Evolutionary conservation across 1,140 invertebrate species (phyloP).

Genomic region (Hypothenemus hampei): DNA sequence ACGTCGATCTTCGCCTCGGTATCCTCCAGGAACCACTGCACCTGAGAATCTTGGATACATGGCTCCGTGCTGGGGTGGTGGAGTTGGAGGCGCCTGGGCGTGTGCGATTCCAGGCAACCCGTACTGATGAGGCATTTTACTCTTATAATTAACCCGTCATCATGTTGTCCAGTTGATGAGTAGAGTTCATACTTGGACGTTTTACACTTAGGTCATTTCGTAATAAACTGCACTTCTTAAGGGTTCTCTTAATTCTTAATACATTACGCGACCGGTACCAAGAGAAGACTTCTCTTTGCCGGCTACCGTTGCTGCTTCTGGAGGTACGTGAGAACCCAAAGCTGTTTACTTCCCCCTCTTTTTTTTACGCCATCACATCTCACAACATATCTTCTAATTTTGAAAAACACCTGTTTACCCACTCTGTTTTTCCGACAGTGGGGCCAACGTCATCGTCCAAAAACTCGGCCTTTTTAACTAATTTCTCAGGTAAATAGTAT

Average conservation of each 20-base stretch:
- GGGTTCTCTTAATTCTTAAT: not conserved
- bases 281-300: slow-evolving; percentile 1
- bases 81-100: slow-evolving; percentile 73
- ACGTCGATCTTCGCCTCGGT: slow-evolving; percentile 74
- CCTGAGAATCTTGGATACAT: slow-evolving; percentile 52
- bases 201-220: not conserved
- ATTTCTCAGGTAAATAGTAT: not conserved
- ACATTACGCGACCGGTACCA: slow-evolving; percentile 17
- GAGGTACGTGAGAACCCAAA: slow-evolving; percentile 38
- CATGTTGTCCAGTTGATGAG: not conserved
- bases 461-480: too few species aligned
- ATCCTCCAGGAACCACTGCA: slow-evolving; percentile 56
- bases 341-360: slow-evolving; percentile 37
- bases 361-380: slow-evolving; percentile 19
- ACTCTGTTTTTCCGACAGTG: slow-evolving; percentile 58
- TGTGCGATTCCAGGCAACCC: slow-evolving; percentile 61
- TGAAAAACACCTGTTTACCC: slow-evolving; percentile 64
- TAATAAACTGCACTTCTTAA: too few species aligned
- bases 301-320: slow-evolving; percentile 28
- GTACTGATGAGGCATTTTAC: slow-evolving; percentile 68
- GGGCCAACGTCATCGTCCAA: slow-evolving; percentile 52
- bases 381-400: slow-evolving; percentile 45
- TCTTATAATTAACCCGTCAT: too few species aligned
- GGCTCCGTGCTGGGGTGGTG: slow-evolving; percentile 54
- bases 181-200: not conserved